Evolutionary conservation across 1,140 invertebrate genomes (phyloP), one percentile per base, ranked within the genome.

Genomic region (Panagrolaimus sp.): DNA sequence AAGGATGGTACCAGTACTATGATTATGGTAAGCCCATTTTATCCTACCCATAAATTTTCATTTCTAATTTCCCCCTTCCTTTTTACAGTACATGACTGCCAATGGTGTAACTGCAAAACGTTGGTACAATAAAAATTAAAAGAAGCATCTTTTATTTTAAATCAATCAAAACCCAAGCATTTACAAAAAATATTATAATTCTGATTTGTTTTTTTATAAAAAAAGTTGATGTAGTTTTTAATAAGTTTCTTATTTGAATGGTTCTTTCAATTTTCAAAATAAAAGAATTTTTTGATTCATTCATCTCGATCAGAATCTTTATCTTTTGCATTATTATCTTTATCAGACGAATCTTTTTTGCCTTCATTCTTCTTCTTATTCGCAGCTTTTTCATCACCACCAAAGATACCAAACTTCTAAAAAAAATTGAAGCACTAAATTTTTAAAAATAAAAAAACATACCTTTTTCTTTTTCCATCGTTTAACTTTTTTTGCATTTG

Each of bases 401-500:
- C 52, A 26, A 58, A 58, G 17, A 58, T n/a, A 3, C 52, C 52
- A 17, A 58, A 58, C 3, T n/a, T 12, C 52, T 58, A 28, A 26
- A 58, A 58, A 26, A 12, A n/a, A 8, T 21, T 28, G 8, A 58
- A 10, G 15, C 17, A 12, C 14, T 21, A 58, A 12, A 26, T 21
- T n/a, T 14, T 58, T 0, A 58, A 58, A 10, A n/a, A 0, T 24
- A 26, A 14, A 1, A 58, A 58, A 58, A 9, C 21, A 26, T n/a
- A 58, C 65, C 44, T 67, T 67, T 43, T 58, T 47, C 26, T 43
- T 67, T 5, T 67, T 28, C 15, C 45, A 28, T 32, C 43, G n/a
- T 43, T 28, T 32, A 1, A 63, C 28, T 14, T 17, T 63, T 5
- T 45, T n/a, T 26, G 44, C 47, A 45, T 67, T 67, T 5, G 10